Percentiles rank a stretch among this genome's conserved stretches.
These are phyloP conservation scores for Fragum whitleyi DNA, from an alignment of 2,888 invertebrate species.

Conservation along the genomic window DNA sequence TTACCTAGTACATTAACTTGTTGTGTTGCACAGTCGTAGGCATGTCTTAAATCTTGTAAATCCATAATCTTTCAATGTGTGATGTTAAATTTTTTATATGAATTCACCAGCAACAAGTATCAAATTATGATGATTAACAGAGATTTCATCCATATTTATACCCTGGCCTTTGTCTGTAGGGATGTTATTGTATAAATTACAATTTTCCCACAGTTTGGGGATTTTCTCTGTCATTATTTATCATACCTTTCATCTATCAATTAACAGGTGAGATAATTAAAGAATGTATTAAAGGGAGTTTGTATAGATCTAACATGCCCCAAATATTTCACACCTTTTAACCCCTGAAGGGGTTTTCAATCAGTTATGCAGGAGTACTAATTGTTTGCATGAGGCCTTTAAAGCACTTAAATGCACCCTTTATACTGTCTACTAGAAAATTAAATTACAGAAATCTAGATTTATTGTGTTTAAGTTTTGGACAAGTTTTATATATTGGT, in stretches of 20 bases:
- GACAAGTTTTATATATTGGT: no score
- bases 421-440: no score
- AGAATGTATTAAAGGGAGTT: background rate
- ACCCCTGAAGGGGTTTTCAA: slow-evolving; percentile 4
- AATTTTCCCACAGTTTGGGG: slow-evolving; percentile 7
- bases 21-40: background rate
- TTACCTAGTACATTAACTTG: slow-evolving; percentile 14
- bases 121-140: background rate
- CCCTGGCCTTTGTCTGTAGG: background rate
- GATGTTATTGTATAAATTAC: background rate
- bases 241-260: slow-evolving; percentile 3
- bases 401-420: background rate
- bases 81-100: no score
- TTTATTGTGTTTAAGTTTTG: no score
- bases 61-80: no score
- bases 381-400: slow-evolving; percentile 1
- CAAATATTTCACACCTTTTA: slow-evolving; percentile 12
- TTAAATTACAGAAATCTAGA: no score
- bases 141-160: background rate
- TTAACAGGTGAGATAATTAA: slow-evolving; percentile 9
- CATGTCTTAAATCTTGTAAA: slow-evolving; percentile 1
- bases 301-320: background rate
- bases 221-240: slow-evolving; percentile 5
- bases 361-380: background rate
- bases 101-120: background rate